Percentiles rank a stretch among this genome's conserved stretches.
Evolutionary conservation across 2,113 vertebrate species (phyloP).

Genomic region (Platysteira castanea): DNA sequence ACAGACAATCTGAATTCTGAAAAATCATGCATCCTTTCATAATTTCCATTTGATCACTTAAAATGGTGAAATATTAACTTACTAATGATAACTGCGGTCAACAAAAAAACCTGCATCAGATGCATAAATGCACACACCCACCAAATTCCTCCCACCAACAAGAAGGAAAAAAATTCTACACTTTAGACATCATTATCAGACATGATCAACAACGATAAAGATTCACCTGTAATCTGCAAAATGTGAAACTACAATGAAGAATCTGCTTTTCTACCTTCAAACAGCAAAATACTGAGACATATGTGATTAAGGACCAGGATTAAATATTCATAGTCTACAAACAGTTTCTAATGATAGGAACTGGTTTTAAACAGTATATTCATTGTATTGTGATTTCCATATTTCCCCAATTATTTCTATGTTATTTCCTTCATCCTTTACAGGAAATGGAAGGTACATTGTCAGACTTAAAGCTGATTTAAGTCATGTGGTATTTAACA

Average conservation of each 20-base stretch:
- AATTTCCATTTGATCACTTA: not conserved
- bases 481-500: not conserved
- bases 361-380: not conserved
- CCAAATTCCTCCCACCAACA: not conserved
- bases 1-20: not conserved
- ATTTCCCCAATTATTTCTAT: not conserved
- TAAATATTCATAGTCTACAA: not conserved
- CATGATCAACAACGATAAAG: not conserved
- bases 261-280: not conserved
- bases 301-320: not conserved
- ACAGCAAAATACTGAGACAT: not conserved
- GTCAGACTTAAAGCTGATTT: not conserved
- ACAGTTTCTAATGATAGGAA: not conserved
- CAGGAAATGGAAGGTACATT: not conserved
- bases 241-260: not conserved
- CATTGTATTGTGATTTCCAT: not conserved
- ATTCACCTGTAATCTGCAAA: not conserved
- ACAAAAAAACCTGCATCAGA: not conserved
- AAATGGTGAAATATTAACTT: not conserved
- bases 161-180: not conserved
- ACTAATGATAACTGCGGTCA: not conserved
- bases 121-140: not conserved
- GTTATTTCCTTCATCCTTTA: not conserved
- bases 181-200: not conserved
- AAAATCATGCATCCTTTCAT: not conserved